Evolutionary conservation across 2,888 invertebrate species (phyloP).

Genomic region (Tinea semifulvella): DNA sequence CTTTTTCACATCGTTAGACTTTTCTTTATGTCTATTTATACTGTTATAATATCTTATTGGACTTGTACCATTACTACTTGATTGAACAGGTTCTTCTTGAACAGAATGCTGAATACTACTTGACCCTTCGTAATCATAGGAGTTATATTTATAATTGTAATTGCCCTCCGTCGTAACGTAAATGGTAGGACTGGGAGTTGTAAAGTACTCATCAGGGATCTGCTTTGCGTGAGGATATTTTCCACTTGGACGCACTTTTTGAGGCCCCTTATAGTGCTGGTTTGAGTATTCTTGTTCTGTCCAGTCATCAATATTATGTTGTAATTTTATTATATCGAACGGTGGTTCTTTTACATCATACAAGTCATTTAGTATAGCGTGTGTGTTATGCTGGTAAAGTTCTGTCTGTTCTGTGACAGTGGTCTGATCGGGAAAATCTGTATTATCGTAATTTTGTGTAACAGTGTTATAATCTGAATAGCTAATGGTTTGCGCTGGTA

Average conservation of each 20-base stretch:
- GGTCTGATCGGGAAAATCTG: constrained; percentile 30
- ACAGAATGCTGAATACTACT: constrained; percentile 52
- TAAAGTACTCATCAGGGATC: constrained; percentile 80
- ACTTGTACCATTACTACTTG: constrained; percentile 28
- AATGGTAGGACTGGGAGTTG: constrained; percentile 63
- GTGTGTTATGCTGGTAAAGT: constrained; percentile 53
- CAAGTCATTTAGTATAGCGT: constrained; percentile 38
- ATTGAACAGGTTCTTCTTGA: constrained; percentile 30
- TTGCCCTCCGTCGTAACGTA: constrained; percentile 37
- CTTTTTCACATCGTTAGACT: constrained; percentile 32
- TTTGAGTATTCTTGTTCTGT: constrained; percentile 78
- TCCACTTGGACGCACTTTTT: constrained; percentile 61
- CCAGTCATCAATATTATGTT: constrained; percentile 87
- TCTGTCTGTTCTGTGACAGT: constrained; percentile 55
- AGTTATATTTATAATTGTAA: constrained; percentile 43
- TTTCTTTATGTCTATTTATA: constrained; percentile 40
- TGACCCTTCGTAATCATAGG: constrained; percentile 57
- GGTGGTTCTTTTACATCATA: constrained; percentile 62
- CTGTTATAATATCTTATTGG: constrained; percentile 41
- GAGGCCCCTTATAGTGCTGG: constrained; percentile 49
- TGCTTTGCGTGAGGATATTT: constrained; percentile 74
- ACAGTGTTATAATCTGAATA: constrained; percentile 25
- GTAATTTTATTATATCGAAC: constrained; percentile 77
- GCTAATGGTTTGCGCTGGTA: constrained; percentile 42
- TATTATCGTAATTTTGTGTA: constrained; percentile 35